phyloP scores from a whole-genome alignment of 2,113 vertebrate species.

The Mirounga angustirostris region DNA sequence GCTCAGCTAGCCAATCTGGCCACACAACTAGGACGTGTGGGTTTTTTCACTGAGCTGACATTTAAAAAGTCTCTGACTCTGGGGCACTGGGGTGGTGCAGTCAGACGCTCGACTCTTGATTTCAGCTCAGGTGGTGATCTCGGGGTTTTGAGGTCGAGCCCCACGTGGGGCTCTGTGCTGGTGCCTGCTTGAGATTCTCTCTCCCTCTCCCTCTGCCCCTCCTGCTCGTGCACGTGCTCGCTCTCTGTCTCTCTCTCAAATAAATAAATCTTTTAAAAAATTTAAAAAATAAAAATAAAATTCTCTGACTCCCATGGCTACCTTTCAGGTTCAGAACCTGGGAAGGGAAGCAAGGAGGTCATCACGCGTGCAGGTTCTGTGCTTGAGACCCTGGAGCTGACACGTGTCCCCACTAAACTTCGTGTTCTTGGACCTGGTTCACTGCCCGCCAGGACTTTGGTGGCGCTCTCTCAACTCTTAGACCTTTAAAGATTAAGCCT shows the following conservation, averaged over 20 bases:
- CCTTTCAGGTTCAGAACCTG: not conserved
- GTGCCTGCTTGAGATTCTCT: no score
- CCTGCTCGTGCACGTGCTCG: not conserved
- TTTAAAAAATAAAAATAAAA: no score
- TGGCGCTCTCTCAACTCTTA: rapidly evolving
- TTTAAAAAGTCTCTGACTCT: not conserved
- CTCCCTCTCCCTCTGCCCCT: not conserved
- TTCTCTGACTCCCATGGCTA: not conserved
- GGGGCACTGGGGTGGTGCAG: not conserved
- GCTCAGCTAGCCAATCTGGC: not conserved
- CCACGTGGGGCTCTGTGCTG: no score
- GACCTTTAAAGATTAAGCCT: not conserved
- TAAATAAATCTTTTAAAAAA: not conserved
- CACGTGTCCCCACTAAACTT: rapidly evolving
- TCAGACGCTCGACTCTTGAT: not conserved
- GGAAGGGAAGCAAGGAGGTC: not conserved
- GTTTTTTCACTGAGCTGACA: not conserved
- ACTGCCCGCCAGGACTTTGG: not conserved
- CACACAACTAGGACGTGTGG: no score
- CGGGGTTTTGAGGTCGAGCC: not conserved
- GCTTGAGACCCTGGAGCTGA: not conserved
- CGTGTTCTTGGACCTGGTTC: not conserved
- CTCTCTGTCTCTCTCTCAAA: no score
- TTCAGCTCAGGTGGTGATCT: not conserved
- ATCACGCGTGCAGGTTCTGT: not conserved